Percentiles rank a stretch among this genome's conserved stretches.
Conservation (phyloP, 2,888 invertebrate species). For the Sminthurides aquaticus region DNA sequence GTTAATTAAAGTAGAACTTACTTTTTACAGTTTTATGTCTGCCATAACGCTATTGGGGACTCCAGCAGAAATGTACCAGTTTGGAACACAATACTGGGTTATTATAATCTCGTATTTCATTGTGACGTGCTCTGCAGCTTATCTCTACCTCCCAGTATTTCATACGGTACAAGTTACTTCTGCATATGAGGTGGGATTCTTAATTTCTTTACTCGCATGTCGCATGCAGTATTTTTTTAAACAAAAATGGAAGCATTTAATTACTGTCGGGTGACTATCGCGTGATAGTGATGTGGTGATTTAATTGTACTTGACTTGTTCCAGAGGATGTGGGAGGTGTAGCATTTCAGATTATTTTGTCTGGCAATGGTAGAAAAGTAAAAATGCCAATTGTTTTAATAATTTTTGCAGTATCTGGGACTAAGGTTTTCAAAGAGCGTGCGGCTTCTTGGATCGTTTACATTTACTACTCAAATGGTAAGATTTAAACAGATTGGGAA, state of each 20-base stretch:
- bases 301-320: conserved; percentile 1
- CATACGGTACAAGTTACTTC: conserved; percentile 44
- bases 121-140: conserved; percentile 35
- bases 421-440: conserved; percentile 35
- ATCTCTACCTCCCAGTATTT: conserved; percentile 44
- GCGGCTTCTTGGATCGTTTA: conserved; percentile 34
- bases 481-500: no score
- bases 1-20: no score
- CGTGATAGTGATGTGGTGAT: background rate
- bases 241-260: background rate
- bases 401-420: conserved; percentile 36
- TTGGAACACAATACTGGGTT: conserved; percentile 75
- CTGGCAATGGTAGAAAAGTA: no score
- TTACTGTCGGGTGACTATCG: no score
- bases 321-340: no score
- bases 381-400: no score
- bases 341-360: no score
- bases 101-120: conserved; percentile 26
- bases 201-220: no score
- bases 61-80: conserved; percentile 78
- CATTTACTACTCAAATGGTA: conserved; percentile 41
- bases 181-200: conserved; percentile 44
- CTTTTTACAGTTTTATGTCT: conserved; percentile 76
- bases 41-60: conserved; percentile 85
- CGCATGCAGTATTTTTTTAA: no score